Evolutionary conservation across 2,888 invertebrate genomes (phyloP).

Genomic region (Julus scanicus): DNA sequence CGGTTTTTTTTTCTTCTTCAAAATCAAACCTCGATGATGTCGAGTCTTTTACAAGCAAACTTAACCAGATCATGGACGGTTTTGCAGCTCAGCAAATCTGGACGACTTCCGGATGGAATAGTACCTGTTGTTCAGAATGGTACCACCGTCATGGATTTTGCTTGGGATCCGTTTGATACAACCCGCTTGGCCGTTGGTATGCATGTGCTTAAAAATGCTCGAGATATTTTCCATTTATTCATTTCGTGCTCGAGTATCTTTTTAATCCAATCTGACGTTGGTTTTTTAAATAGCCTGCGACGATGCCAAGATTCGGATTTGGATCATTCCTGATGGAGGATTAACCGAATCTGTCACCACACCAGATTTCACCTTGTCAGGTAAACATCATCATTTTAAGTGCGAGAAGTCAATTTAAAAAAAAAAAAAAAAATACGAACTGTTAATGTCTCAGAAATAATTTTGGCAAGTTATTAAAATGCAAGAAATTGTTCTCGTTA

Average conservation of each 20-base stretch:
- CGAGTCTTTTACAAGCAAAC: neutral
- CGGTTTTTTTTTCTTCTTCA: neutral
- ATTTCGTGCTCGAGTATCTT: neutral
- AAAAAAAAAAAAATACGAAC: neutral
- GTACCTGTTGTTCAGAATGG: constrained; percentile 91
- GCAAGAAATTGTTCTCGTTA: neutral
- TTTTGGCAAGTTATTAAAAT: neutral
- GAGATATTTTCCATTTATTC: neutral
- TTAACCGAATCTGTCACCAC: constrained; percentile 82
- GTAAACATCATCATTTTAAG: neutral
- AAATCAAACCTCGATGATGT: neutral
- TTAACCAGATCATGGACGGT: neutral
- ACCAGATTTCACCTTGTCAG: constrained; percentile 72
- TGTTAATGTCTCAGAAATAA: neutral
- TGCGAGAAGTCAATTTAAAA: neutral
- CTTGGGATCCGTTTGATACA: constrained; percentile 92
- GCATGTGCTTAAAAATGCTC: constrained; percentile 55
- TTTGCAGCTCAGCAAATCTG: constrained; percentile 74
- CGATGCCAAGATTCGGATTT: constrained; percentile 83
- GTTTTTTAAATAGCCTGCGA: constrained; percentile 77
- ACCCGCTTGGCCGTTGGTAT: constrained; percentile 79
- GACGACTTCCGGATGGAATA: constrained; percentile 81
- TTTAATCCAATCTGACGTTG: neutral
- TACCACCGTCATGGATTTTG: constrained; percentile 89
- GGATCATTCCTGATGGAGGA: constrained; percentile 81